A percentile compares a stretch with the other conserved stretches of the same genome.
Evolutionary conservation across 2,888 invertebrate genomes (phyloP).

Genomic region (Nebria brevicollis): DNA sequence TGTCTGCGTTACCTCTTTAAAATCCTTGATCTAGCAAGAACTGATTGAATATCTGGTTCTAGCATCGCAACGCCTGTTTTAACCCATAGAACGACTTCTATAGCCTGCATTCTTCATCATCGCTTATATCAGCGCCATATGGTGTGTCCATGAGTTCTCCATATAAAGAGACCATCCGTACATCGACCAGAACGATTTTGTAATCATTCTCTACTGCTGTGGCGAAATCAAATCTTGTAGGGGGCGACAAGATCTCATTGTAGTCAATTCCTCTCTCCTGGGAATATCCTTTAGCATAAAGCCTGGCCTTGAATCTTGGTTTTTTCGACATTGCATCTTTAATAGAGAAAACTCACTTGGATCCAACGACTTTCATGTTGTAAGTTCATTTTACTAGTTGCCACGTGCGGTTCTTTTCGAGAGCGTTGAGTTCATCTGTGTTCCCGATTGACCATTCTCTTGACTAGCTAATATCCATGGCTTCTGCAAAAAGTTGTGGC

Average conservation of each 20-base stretch:
- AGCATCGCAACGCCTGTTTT: slow-evolving; percentile 48
- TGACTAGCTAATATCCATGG: too few relatives aligned
- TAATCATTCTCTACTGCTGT: slow-evolving; percentile 11
- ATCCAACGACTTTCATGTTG: too few relatives aligned
- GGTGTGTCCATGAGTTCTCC: slow-evolving; percentile 34
- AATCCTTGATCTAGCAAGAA: too few relatives aligned
- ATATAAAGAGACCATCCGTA: slow-evolving; percentile 15
- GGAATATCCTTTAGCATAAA: too few relatives aligned
- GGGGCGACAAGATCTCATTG: not conserved
- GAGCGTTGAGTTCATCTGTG: too few relatives aligned
- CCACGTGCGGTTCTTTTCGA: too few relatives aligned
- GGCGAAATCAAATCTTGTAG: slow-evolving; percentile 28
- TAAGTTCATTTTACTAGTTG: too few relatives aligned
- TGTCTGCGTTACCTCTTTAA: not conserved
- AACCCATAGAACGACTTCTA: not conserved
- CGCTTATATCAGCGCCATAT: slow-evolving; percentile 20
- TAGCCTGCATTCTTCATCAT: slow-evolving; percentile 33
- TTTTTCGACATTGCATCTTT: too few relatives aligned
- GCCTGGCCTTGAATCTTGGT: too few relatives aligned
- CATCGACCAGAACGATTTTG: slow-evolving; percentile 40
- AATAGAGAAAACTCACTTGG: too few relatives aligned
- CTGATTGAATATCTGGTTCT: slow-evolving; percentile 45
- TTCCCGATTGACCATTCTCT: too few relatives aligned
- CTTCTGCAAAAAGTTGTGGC: too few relatives aligned
- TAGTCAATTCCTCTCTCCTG: not conserved